These are phyloP conservation scores for Pogonocherus hispidulus DNA, from an alignment of 2,888 invertebrate species.

Conservation along the genomic window DNA sequence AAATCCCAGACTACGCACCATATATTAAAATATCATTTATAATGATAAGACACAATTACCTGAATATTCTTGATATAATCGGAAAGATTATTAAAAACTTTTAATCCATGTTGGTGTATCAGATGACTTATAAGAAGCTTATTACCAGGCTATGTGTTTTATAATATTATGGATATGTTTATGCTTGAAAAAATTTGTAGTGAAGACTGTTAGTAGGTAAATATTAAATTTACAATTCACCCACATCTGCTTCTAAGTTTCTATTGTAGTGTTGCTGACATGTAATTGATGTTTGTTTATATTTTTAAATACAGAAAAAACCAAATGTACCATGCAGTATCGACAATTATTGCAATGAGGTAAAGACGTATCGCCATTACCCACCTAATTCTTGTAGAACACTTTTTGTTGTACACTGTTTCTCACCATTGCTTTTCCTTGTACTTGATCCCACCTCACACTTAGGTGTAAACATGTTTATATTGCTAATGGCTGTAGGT, in stretches of 20 bases:
- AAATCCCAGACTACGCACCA: too few relatives aligned
- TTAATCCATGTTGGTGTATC: too few relatives aligned
- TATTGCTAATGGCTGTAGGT: background rate
- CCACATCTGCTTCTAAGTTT: constrained; percentile 23
- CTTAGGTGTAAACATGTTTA: constrained; percentile 3
- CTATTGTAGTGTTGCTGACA: constrained; percentile 34
- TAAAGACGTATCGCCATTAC: constrained; percentile 69
- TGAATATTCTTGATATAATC: too few relatives aligned
- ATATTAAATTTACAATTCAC: too few relatives aligned
- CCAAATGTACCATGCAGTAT: constrained; percentile 97
- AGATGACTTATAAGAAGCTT: too few relatives aligned
- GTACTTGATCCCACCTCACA: constrained; percentile 16
- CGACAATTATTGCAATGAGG: constrained; percentile 94
- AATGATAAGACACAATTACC: too few relatives aligned
- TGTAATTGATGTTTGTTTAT: constrained; percentile 60
- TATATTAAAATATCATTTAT: too few relatives aligned
- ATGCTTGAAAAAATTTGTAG: too few relatives aligned
- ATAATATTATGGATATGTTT: too few relatives aligned
- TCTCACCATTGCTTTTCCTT: constrained; percentile 32
- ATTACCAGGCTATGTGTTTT: too few relatives aligned
- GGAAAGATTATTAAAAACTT: too few relatives aligned
- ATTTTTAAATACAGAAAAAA: constrained; percentile 77
- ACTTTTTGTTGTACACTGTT: constrained; percentile 48
- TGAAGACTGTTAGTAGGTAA: too few relatives aligned
- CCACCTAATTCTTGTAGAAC: constrained; percentile 35